A percentile compares a stretch with the other conserved stretches of the same genome.
Evolutionary conservation across 1,140 invertebrate genomes (phyloP).

Genomic region (Formica exsecta): DNA sequence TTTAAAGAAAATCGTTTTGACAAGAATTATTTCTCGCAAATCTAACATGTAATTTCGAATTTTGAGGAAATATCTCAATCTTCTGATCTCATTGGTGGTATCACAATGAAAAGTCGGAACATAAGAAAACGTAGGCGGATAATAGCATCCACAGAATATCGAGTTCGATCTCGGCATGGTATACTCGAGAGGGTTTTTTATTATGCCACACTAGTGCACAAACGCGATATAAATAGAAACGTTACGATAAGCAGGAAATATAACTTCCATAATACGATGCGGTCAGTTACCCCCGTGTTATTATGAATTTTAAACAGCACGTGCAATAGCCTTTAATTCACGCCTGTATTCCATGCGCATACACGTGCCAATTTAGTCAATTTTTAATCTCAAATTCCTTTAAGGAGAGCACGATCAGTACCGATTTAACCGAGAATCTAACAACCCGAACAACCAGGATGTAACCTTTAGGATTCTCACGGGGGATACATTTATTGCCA

Average conservation of each 20-base stretch:
- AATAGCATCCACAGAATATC: conserved; percentile 37
- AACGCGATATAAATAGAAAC: conserved; percentile 49
- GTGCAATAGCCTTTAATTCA: conserved; percentile 21
- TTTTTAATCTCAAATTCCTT: conserved; percentile 21
- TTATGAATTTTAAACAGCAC: conserved; percentile 40
- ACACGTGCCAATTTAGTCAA: conserved; percentile 22
- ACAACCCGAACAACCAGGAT: conserved; percentile 41
- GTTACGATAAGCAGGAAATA: conserved; percentile 55
- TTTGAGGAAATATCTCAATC: conserved; percentile 40
- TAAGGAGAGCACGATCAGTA: not conserved
- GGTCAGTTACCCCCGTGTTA: conserved; percentile 38
- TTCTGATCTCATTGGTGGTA: conserved; percentile 19
- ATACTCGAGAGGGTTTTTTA: not conserved
- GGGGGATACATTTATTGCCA: conserved; percentile 34
- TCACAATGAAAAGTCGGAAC: conserved; percentile 48
- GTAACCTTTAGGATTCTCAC: conserved; percentile 7
- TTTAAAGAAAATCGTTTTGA: not conserved
- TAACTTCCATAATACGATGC: conserved; percentile 38
- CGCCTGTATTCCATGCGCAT: not conserved
- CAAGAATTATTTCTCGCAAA: conserved; percentile 5
- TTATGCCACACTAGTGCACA: conserved; percentile 30
- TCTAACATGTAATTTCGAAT: not conserved
- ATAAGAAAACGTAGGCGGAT: conserved; percentile 34
- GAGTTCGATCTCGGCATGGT: conserved; percentile 41
- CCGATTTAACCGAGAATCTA: conserved; percentile 1